Evolutionary conservation across 2,888 invertebrate species (phyloP), one percentile per base, ranked within the genome.

Genomic region (Mythimna pallens): DNA sequence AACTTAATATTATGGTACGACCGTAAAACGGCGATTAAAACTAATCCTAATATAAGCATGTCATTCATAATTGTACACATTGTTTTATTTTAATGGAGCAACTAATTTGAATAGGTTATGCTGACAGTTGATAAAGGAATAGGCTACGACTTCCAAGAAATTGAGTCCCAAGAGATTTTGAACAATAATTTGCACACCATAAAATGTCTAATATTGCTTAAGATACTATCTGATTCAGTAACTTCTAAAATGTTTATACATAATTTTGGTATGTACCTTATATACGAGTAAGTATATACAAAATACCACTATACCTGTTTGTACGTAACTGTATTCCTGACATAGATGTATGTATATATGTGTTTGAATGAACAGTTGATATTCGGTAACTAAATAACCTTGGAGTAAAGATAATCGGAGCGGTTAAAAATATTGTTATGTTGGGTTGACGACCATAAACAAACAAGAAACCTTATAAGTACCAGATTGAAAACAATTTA

Each of bases 71-170:
- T 64, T 50, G 25, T 34, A 63, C 62, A 59, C 78, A 77, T 62
- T 79, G 58, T 70, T 70, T 63, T 55, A 70, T 69, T 57, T 69
- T 57, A 78, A 69, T 75, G 55, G 43, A 68, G 64, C 73, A 59
- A 64, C 30, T 59, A 79, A 79, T 76, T 36, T 54, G 2, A 54
- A 50, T 59, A 64, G 1, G 22, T 34, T 59, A 47, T 43, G 30
- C 36, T 59, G 34, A 36, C 12, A 57, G 25, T 62, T 59, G 52
- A 54, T 59, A 63, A 40, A 64, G 43, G 20, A 34, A 52, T 40
- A 47, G 43, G 25, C 14, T 20, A 59, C 12, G 12, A 50, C 5
- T 22, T 34, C 25, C 4, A 20, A 47, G 34, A 61, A 61, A 14
- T 61, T 40, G 8, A 12, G 17, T n/a, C 40, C 3, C 4, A 40